Evolutionary conservation across 1,140 invertebrate genomes (phyloP).

Genomic region (Pseudachorutes palmiensis): DNA sequence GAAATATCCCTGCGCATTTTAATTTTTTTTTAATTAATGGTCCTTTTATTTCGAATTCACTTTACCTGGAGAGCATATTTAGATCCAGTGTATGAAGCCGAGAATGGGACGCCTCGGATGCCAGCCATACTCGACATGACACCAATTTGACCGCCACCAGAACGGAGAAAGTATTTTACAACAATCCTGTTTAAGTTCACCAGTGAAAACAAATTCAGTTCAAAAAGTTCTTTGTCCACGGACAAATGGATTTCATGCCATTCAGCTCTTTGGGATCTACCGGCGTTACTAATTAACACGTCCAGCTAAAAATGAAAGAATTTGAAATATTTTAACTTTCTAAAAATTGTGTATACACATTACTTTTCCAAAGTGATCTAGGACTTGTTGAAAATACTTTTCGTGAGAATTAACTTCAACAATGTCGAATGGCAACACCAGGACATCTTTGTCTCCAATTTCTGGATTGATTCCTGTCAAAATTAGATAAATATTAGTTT

Average conservation of each 20-base stretch:
- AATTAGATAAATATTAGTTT: not conserved
- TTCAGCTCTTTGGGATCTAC: conserved; percentile 64
- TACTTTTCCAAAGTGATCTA: conserved; percentile 64
- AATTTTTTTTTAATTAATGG: not conserved
- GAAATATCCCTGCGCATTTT: conserved; percentile 59
- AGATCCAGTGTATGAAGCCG: conserved; percentile 64
- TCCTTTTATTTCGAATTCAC: conserved; percentile 7
- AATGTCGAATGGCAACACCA: conserved; percentile 65
- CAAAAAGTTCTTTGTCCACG: conserved; percentile 69
- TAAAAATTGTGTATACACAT: not conserved
- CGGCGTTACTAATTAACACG: conserved; percentile 73
- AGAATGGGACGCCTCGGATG: conserved; percentile 59
- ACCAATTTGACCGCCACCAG: conserved; percentile 57
- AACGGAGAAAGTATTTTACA: conserved; percentile 56
- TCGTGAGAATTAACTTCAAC: conserved; percentile 55
- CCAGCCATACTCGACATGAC: conserved; percentile 66
- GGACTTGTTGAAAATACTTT: conserved; percentile 53
- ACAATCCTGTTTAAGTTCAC: conserved; percentile 62
- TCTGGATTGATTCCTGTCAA: no score
- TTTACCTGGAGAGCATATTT: conserved; percentile 75
- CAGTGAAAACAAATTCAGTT: conserved; percentile 70
- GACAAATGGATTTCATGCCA: conserved; percentile 66
- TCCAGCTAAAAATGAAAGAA: conserved; percentile 51
- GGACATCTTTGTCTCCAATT: conserved; percentile 48
- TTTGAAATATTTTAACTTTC: not conserved